Percentiles rank a stretch among this genome's conserved stretches.
Evolutionary conservation across 2,113 vertebrate genomes (phyloP).

Genomic region (Isurus oxyrinchus): DNA sequence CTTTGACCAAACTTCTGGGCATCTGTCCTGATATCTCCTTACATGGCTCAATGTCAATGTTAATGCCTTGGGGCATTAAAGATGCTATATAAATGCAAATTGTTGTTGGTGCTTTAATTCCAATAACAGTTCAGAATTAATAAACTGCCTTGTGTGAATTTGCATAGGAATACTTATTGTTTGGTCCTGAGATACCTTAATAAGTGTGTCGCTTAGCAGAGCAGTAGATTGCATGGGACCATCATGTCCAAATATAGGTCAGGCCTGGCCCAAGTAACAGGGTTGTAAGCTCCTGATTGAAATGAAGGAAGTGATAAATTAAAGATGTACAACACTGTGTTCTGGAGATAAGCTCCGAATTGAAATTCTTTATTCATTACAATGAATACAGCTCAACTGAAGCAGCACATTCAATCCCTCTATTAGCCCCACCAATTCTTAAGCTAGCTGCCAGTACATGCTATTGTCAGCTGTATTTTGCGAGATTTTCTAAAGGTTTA

Average conservation of each 20-base stretch:
- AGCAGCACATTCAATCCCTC: not conserved
- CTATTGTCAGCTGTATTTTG: conserved; percentile 5
- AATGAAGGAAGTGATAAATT: conserved; percentile 31
- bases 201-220: not conserved
- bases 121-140: not conserved
- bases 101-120: not conserved
- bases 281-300: conserved; percentile 16
- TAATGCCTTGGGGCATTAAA: not conserved
- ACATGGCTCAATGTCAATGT: not conserved
- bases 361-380: conserved; percentile 33
- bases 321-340: conserved; percentile 8
- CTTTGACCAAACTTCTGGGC: not conserved
- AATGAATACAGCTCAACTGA: conserved; percentile 24
- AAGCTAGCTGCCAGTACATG: conserved; percentile 27
- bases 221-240: not conserved
- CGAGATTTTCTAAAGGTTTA: conserved; percentile 25
- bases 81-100: not conserved
- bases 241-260: not conserved
- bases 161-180: not conserved
- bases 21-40: not conserved
- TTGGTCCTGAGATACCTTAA: not conserved
- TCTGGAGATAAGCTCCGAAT: not conserved
- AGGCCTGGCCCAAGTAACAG: not conserved
- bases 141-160: not conserved
- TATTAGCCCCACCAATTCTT: conserved; percentile 23